Conservation (phyloP, 2,113 vertebrate species). For the Xiphorhynchus elegans region DNA sequence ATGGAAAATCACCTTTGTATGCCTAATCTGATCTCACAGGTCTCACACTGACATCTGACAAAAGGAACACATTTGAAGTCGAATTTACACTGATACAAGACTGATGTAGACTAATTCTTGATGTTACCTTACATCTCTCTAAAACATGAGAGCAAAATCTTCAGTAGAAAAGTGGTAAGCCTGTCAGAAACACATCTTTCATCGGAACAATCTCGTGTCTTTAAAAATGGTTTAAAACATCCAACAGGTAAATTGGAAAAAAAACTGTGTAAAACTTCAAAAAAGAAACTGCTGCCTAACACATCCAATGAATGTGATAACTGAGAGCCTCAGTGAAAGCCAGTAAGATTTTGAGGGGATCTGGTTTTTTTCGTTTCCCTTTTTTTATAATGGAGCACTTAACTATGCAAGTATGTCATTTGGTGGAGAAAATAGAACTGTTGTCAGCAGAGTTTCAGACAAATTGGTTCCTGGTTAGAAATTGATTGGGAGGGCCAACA, state of each 20-base stretch:
- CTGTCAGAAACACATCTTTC: background rate
- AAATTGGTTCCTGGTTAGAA: slow-evolving; percentile 52
- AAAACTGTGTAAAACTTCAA: background rate
- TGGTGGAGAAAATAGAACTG: slow-evolving; percentile 36
- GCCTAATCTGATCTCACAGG: background rate
- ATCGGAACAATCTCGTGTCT: background rate
- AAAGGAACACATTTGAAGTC: background rate
- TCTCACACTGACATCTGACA: background rate
- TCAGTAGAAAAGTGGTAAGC: background rate
- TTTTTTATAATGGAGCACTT: background rate
- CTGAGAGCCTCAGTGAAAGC: background rate
- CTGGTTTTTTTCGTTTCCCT: background rate
- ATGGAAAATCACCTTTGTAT: background rate
- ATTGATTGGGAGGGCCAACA: slow-evolving; percentile 31
- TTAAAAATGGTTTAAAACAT: background rate
- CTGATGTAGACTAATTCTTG: background rate
- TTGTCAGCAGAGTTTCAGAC: slow-evolving; percentile 54
- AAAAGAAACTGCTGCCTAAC: background rate
- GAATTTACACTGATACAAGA: background rate
- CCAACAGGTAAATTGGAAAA: background rate
- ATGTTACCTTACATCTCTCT: background rate
- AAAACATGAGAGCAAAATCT: background rate
- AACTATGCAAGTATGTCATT: slow-evolving; percentile 4
- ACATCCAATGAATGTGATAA: background rate
- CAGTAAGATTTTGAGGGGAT: background rate